phyloP scores from a whole-genome alignment of 2,113 vertebrate genomes.

The Mormyrus lacerda region DNA sequence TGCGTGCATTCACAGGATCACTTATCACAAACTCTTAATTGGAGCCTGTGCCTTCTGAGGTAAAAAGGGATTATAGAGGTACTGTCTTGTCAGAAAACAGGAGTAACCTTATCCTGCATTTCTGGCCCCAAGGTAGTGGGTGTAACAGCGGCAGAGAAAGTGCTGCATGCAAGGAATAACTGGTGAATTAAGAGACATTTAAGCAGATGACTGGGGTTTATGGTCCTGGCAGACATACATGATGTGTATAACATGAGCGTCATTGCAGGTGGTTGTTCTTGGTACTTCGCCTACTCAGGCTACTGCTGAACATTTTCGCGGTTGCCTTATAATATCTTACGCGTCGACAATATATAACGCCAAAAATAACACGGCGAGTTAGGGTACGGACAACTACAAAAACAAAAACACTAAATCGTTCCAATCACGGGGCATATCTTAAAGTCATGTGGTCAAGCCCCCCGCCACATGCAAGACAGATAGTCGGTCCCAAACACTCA shows the following conservation, averaged over 20 bases:
- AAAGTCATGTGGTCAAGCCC: neutral
- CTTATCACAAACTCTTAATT: neutral
- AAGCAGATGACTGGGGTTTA: neutral
- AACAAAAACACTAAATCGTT: neutral
- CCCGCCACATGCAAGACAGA: neutral
- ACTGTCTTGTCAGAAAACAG: neutral
- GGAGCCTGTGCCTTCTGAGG: neutral
- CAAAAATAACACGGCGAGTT: neutral
- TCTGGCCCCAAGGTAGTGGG: neutral
- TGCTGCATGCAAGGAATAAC: neutral
- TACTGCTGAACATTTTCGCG: neutral
- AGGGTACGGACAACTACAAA: neutral
- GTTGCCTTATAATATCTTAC: neutral
- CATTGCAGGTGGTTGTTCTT: neutral
- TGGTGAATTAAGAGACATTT: neutral
- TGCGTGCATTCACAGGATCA: neutral
- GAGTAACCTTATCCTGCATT: neutral
- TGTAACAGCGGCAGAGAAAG: neutral
- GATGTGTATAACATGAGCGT: neutral
- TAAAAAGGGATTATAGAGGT: neutral
- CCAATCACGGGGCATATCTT: neutral
- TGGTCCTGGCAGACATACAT: neutral
- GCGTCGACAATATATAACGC: neutral
- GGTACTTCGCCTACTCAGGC: neutral
- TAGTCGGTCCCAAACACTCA: neutral